These are phyloP conservation scores for Tolmerus cingulatus DNA, from an alignment of 2,888 invertebrate genomes.

Conservation along the genomic window DNA sequence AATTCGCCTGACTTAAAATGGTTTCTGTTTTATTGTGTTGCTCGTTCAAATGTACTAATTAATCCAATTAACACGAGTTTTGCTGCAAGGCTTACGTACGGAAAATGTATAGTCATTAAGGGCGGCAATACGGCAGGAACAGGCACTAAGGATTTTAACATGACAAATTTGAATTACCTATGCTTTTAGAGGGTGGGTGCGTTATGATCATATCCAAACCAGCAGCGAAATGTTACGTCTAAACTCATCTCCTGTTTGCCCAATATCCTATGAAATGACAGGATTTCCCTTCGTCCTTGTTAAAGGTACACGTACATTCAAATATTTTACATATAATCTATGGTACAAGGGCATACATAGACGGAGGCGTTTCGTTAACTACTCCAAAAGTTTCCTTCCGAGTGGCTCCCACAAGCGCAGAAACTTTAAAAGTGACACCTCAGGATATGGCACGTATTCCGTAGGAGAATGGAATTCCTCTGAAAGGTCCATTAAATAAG, in stretches of 20 bases:
- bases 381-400: not conserved
- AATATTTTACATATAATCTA: not conserved
- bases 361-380: not conserved
- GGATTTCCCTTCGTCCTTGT: not conserved
- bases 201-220: not conserved
- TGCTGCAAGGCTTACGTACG: not conserved
- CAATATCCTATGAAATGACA: not conserved
- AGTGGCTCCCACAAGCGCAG: not conserved
- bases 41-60: not conserved
- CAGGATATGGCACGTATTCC: not conserved
- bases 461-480: not conserved
- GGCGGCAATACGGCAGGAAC: not conserved
- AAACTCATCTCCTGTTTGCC: not conserved
- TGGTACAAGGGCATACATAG: not conserved
- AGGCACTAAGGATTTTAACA: not conserved
- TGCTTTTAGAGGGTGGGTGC: not conserved
- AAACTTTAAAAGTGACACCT: not conserved
- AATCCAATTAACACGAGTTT: not conserved
- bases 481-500: constrained; percentile 4
- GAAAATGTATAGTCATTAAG: not conserved
- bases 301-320: not conserved
- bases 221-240: not conserved
- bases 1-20: not conserved
- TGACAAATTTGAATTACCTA: not conserved
- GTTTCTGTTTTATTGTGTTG: not conserved